A percentile compares a stretch with the other conserved stretches of the same genome.
Evolutionary conservation across 2,888 invertebrate genomes (phyloP).

Genomic region (Leptinotarsa juncta): DNA sequence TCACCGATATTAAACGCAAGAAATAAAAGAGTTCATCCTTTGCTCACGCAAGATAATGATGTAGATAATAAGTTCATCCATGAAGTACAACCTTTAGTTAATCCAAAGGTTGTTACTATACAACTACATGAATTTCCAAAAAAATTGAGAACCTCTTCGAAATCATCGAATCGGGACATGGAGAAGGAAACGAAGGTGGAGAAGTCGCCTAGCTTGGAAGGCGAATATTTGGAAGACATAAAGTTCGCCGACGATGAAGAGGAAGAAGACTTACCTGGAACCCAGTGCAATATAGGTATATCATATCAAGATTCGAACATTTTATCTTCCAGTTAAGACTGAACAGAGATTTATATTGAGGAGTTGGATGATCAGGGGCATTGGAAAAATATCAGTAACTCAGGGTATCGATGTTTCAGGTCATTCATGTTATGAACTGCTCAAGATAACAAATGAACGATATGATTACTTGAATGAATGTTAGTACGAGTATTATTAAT

Average conservation of each 20-base stretch:
- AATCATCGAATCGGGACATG: conserved; percentile 53
- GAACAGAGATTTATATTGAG: conserved; percentile 39
- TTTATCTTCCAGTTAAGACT: conserved; percentile 62
- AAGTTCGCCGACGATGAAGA: conserved; percentile 80
- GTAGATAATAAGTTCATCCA: conserved; percentile 47
- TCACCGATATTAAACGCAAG: conserved; percentile 53
- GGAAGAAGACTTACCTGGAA: conserved; percentile 63
- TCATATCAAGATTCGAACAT: conserved; percentile 64
- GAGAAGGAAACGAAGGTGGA: conserved; percentile 77
- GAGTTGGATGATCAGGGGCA: conserved; percentile 32
- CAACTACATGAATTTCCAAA: conserved; percentile 59
- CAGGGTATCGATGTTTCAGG: conserved; percentile 23
- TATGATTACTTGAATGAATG: not conserved
- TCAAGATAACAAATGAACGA: not conserved
- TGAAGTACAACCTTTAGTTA: conserved; percentile 51
- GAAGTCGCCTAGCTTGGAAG: conserved; percentile 73
- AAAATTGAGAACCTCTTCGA: conserved; percentile 41
- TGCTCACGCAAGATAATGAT: conserved; percentile 37
- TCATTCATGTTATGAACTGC: not conserved
- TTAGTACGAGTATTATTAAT: not conserved
- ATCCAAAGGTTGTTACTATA: conserved; percentile 49
- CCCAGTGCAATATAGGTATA: conserved; percentile 62
- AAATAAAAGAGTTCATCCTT: conserved; percentile 53
- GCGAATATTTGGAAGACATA: conserved; percentile 73
- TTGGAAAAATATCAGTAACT: conserved; percentile 28